Conservation (phyloP, 2,113 vertebrate species). For the Myodes glareolus region DNA sequence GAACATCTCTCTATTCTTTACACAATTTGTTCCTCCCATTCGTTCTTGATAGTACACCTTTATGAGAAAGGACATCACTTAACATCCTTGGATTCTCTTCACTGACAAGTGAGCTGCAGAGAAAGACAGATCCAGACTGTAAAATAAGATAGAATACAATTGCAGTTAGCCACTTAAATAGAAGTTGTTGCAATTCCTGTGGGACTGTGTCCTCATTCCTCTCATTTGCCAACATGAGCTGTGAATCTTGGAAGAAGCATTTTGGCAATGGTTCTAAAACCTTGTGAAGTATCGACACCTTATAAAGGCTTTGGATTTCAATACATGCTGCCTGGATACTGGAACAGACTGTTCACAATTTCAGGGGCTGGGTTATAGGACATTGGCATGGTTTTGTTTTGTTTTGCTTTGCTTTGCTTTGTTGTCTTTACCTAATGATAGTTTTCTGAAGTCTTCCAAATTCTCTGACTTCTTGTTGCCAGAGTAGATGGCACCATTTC, state of each 20-base stretch:
- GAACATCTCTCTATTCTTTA: not conserved
- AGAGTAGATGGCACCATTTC: not conserved
- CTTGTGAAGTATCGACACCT: not conserved
- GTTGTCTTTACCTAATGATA: conserved; percentile 50
- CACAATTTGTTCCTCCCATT: not conserved
- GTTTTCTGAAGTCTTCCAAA: conserved; percentile 15
- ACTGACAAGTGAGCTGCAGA: not conserved
- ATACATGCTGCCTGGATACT: not conserved
- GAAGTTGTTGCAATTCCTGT: not conserved
- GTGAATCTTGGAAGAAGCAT: not conserved
- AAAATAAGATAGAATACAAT: not conserved
- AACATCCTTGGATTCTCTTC: not conserved
- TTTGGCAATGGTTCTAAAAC: not conserved
- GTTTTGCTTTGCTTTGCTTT: not conserved
- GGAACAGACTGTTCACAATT: not conserved
- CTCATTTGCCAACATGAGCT: not conserved
- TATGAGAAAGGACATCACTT: not conserved
- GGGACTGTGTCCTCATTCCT: not conserved
- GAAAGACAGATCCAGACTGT: not conserved
- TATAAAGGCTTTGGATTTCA: not conserved
- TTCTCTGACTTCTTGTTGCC: not conserved
- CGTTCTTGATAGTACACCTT: not conserved
- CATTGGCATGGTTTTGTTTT: not conserved
- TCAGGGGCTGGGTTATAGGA: not conserved
- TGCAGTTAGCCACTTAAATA: not conserved